Evolutionary conservation across 2,888 invertebrate species (phyloP).

Genomic region (Aporophyla nigra): DNA sequence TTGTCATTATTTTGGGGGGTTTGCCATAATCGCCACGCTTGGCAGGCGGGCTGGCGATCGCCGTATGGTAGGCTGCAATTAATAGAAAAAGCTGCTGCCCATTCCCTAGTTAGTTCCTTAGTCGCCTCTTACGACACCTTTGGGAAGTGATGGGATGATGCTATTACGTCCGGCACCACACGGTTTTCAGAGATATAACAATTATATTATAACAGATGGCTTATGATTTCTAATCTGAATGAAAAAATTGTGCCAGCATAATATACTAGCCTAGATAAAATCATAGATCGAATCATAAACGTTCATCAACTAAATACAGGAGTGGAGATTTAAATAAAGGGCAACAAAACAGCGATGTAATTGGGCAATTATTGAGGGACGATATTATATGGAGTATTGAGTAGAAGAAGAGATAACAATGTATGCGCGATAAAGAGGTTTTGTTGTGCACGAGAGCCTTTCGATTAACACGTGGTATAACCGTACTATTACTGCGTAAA

Average conservation of each 20-base stretch:
- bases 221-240: not conserved
- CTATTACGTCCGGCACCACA: too few species aligned
- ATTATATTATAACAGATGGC: slow-evolving; percentile 1
- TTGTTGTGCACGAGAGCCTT: slow-evolving; percentile 7
- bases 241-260: slow-evolving; percentile 4
- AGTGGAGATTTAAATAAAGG: slow-evolving; percentile 6
- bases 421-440: not conserved
- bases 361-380: not conserved
- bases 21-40: too few species aligned
- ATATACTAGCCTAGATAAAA: not conserved
- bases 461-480: not conserved
- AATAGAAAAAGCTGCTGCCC: too few species aligned
- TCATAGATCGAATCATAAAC: not conserved
- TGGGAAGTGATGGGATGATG: too few species aligned
- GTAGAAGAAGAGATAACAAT: not conserved
- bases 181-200: too few species aligned
- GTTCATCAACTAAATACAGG: slow-evolving; percentile 7
- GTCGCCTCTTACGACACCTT: too few species aligned
- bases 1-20: too few species aligned
- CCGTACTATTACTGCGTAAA: not conserved
- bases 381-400: not conserved
- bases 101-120: too few species aligned
- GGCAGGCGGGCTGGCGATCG: too few species aligned
- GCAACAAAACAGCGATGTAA: slow-evolving; percentile 15
- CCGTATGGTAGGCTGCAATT: too few species aligned